These are phyloP conservation scores for Scaptomyza tumidula DNA, from an alignment of 2,888 invertebrate species.

Conservation along the genomic window DNA sequence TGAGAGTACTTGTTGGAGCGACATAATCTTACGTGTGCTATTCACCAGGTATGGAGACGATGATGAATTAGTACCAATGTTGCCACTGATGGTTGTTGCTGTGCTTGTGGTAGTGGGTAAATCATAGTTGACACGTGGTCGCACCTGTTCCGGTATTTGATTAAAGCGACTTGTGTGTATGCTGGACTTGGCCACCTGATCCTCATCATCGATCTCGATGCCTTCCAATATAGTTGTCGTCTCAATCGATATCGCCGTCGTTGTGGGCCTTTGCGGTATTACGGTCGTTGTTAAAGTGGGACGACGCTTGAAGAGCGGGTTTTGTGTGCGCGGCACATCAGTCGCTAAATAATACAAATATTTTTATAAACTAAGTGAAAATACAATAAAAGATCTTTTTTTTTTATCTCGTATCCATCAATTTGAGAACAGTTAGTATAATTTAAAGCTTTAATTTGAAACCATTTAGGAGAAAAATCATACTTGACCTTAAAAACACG, in stretches of 20 bases:
- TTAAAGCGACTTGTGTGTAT: conserved; percentile 82
- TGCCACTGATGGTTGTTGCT: conserved; percentile 3
- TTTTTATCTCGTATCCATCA: too few relatives aligned
- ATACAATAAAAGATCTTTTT: too few relatives aligned
- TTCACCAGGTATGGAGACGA: conserved; percentile 20
- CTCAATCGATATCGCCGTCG: conserved; percentile 43
- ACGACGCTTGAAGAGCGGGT: conserved; percentile 85
- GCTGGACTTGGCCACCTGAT: conserved; percentile 84
- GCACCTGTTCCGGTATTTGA: conserved; percentile 75
- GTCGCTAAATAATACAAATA: conserved; percentile 62
- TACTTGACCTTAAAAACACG: too few relatives aligned
- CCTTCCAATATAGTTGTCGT: conserved; percentile 62
- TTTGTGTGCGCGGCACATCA: conserved; percentile 83
- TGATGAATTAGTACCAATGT: conserved; percentile 17
- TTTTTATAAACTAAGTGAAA: background rate
- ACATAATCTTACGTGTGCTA: conserved; percentile 49
- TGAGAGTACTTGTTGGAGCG: background rate
- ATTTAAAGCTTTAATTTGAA: too few relatives aligned
- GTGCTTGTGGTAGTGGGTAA: conserved; percentile 9
- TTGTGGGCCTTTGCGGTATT: conserved; percentile 58
- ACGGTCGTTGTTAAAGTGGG: conserved; percentile 76
- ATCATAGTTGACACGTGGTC: conserved; percentile 56
- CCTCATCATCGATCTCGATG: conserved; percentile 69
- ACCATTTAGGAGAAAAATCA: too few relatives aligned
- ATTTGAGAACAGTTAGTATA: too few relatives aligned